Base-by-base conservation (phyloP, 2,797 vertebrate species). In the Gymnothorax javanicus region DNA sequence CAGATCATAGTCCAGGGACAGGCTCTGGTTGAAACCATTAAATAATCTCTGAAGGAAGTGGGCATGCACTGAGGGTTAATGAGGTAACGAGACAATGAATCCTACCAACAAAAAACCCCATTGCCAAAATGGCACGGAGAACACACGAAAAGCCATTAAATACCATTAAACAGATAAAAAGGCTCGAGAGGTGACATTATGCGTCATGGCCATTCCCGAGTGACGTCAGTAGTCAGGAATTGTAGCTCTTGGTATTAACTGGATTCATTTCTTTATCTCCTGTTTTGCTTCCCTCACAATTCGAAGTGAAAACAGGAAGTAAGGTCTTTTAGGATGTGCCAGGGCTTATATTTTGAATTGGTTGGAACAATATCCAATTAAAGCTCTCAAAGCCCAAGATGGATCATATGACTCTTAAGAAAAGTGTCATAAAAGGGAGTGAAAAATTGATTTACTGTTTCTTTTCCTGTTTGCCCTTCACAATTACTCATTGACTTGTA, bases 381-480 rank as follows among this genome's bases (percentile, higher is more conserved):
- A n/a, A n/a, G n/a, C 27, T 79, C 43, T 75, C 58, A 25, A 62
- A 59, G 69, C 7, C 20, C 17, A 56, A 81, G 52, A 81, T n/a
- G 50, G 81, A 82, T 82, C 56, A 43, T 54, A 59, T 75, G 54
- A 73, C 58, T 83, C 85, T 60, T 57, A 59, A 50, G 23, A 87
- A 58, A 9, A 83, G 54, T 71, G 25, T 3, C 33, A 57, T 58
- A 23, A 82, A 83, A 75, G 52, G 27, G 27, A 73, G 75, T 82
- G 54, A 13, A 69, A 71, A 62, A 59, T 69, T 13, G 79, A 59
- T 83, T 23, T 52, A 54, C 60, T 17, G 56, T 67, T 86, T 56
- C 23, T 64, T 82, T 64, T 86, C 54, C 23, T 86, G 27, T 54
- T 71, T 81, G 50, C 59, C 82, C 69, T 69, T 84, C 84, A 58